These are phyloP conservation scores for Pollimyrus isidori DNA, from an alignment of 2,113 vertebrate species.

Conservation along the genomic window DNA sequence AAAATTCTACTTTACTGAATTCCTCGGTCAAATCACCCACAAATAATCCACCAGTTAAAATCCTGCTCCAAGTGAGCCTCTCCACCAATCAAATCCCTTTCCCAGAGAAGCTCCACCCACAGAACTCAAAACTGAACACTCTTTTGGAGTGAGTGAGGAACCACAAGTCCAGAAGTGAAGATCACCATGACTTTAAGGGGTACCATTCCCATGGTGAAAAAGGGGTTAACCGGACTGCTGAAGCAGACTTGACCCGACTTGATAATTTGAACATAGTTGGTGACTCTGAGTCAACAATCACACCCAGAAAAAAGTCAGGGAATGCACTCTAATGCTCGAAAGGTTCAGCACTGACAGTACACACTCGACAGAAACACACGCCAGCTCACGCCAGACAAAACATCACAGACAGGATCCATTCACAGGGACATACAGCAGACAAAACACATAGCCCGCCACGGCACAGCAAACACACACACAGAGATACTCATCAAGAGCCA, in stretches of 20 bases:
- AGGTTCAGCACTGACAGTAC: background rate
- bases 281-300: background rate
- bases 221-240: background rate
- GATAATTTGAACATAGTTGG: background rate
- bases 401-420: background rate
- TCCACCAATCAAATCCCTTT: background rate
- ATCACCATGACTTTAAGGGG: background rate
- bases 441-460: background rate
- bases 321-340: background rate
- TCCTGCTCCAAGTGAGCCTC: background rate
- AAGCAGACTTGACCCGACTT: background rate
- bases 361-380: background rate
- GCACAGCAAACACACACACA: background rate
- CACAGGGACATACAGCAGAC: background rate
- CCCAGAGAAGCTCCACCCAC: background rate
- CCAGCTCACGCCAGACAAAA: background rate
- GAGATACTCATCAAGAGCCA: background rate
- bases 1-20: background rate
- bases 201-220: background rate
- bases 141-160: conserved; percentile 5
- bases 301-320: background rate
- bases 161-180: background rate
- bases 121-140: background rate
- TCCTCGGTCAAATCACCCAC: background rate
- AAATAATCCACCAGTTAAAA: background rate